These are phyloP conservation scores for Laodelphax striatellus DNA, from an alignment of 1,140 invertebrate species.

Conservation along the genomic window DNA sequence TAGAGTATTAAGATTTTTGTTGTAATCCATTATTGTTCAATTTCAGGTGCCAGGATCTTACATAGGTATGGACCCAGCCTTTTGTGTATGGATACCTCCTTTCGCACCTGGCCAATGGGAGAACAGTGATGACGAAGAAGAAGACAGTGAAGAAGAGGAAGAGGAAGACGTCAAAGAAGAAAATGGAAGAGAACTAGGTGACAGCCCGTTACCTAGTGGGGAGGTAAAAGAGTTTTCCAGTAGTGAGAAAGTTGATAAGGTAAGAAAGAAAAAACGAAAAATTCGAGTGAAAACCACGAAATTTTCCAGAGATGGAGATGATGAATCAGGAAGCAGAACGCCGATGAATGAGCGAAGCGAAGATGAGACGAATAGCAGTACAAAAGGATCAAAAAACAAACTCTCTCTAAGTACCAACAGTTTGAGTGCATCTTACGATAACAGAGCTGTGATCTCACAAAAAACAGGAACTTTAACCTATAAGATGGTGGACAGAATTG, in stretches of 20 bases:
- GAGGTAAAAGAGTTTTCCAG: constrained; percentile 4
- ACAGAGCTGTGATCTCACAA: background rate
- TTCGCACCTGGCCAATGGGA: constrained; percentile 33
- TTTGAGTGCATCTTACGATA: background rate
- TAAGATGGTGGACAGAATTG: constrained; percentile 20
- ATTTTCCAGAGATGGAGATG: constrained; percentile 21
- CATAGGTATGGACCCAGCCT: constrained; percentile 75
- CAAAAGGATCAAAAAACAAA: background rate
- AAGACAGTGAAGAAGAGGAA: constrained; percentile 4
- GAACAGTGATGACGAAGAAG: constrained; percentile 13
- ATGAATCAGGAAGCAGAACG: constrained; percentile 2
- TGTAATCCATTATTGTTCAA: too few relatives aligned
- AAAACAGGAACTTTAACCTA: background rate
- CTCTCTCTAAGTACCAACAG: background rate
- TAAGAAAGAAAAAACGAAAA: background rate
- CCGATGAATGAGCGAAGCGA: constrained; percentile 13
- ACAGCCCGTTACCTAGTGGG: background rate
- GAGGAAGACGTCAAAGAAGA: background rate
- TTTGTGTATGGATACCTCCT: constrained; percentile 75
- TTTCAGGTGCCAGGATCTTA: constrained; percentile 55
- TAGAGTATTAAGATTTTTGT: too few relatives aligned
- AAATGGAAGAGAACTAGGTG: background rate
- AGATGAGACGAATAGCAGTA: constrained; percentile 1
- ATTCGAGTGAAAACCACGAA: constrained; percentile 19
- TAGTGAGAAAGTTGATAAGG: background rate